Evolutionary conservation across 2,888 invertebrate genomes (phyloP).

Genomic region (Pandemis cinnamomeana): DNA sequence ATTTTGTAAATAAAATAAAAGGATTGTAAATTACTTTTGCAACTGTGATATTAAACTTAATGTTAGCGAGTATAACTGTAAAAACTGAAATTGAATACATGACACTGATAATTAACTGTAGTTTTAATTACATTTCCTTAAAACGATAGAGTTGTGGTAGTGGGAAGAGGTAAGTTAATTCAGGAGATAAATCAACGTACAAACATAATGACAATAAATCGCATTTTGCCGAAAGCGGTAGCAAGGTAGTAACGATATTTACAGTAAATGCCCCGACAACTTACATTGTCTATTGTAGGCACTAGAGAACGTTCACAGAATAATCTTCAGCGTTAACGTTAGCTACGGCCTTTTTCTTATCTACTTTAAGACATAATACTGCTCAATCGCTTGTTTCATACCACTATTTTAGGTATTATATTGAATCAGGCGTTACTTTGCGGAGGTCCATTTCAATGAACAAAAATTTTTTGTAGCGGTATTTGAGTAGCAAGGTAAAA

Average conservation of each 20-base stretch:
- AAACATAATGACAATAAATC: too few relatives aligned
- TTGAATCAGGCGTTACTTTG: too few relatives aligned
- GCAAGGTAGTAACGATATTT: not conserved
- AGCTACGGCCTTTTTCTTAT: not conserved
- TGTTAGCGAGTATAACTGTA: conserved; percentile 59
- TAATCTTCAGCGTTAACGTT: not conserved
- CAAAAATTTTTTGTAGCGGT: too few relatives aligned
- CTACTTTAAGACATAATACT: not conserved
- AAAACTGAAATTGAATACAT: conserved; percentile 70
- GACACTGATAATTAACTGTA: conserved; percentile 55
- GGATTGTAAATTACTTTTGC: conserved; percentile 56
- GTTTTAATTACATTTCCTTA: conserved; percentile 33
- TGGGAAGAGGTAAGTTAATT: too few relatives aligned
- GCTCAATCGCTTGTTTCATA: not conserved
- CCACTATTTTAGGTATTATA: not conserved
- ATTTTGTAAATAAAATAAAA: conserved; percentile 35
- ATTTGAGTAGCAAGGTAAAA: too few relatives aligned
- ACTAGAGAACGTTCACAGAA: not conserved
- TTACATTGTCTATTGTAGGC: not conserved
- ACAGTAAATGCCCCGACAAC: not conserved
- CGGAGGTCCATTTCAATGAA: too few relatives aligned
- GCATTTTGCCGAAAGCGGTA: not conserved
- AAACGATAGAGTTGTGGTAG: too few relatives aligned
- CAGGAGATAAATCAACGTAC: too few relatives aligned
- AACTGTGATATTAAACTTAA: conserved; percentile 81